Conservation (phyloP, 35 echinoderm and acorn worm species). For the Ophiothrix spiculata region DNA sequence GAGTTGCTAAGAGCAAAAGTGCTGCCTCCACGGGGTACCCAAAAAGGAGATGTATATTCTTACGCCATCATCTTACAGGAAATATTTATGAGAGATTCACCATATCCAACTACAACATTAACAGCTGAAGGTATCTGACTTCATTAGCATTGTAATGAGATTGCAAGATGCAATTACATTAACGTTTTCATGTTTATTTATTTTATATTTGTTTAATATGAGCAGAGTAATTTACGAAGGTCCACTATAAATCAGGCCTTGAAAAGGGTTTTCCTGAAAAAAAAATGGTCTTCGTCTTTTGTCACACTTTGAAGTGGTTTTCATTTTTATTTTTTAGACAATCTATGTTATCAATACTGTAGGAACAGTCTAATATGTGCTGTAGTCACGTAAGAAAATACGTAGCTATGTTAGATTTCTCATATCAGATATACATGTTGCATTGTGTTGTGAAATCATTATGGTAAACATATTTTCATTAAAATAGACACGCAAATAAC, state of each 20-base stretch:
- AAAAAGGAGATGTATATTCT: constrained; percentile 70
- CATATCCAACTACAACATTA: constrained; percentile 47
- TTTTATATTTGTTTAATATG: not conserved
- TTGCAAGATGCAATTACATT: not conserved
- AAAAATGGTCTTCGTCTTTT: too few relatives aligned
- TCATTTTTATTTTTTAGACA: too few relatives aligned
- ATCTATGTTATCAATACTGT: too few relatives aligned
- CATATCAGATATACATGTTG: too few relatives aligned
- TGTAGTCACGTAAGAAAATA: too few relatives aligned
- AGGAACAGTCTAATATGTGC: too few relatives aligned
- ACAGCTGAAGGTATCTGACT: constrained; percentile 47
- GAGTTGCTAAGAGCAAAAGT: not conserved
- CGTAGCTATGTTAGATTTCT: too few relatives aligned
- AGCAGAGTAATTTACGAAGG: not conserved
- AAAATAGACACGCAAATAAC: not conserved
- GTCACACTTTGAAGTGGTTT: too few relatives aligned
- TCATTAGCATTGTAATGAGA: not conserved
- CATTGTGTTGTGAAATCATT: not conserved
- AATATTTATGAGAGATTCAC: constrained; percentile 47
- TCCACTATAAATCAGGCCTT: not conserved
- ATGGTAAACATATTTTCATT: too few relatives aligned
- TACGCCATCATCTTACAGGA: constrained; percentile 71
- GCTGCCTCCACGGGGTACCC: not conserved
- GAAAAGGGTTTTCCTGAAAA: too few relatives aligned
- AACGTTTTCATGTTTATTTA: too few relatives aligned